Conservation (phyloP, 1,140 invertebrate species). For the Cotesia chilonis region DNA sequence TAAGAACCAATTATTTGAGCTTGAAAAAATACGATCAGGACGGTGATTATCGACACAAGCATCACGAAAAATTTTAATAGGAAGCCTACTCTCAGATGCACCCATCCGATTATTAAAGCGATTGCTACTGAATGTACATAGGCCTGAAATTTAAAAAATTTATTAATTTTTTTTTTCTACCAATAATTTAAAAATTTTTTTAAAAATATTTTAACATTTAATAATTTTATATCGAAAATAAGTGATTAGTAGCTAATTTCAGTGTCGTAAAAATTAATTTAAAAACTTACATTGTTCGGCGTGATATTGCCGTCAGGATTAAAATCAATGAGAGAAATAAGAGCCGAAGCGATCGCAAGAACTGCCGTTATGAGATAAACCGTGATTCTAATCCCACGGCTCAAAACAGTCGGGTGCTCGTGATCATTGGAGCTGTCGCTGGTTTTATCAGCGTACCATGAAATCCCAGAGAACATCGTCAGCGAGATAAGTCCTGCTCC, state of each 20-base stretch:
- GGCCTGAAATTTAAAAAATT: constrained; percentile 68
- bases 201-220: no score
- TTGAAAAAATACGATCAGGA: constrained; percentile 53
- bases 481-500: constrained; percentile 50
- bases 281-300: constrained; percentile 38
- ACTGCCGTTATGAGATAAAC: constrained; percentile 57
- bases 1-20: constrained; percentile 61
- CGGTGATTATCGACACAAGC: constrained; percentile 70
- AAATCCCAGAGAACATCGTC: constrained; percentile 51
- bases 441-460: constrained; percentile 51
- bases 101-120: constrained; percentile 79
- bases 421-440: constrained; percentile 5
- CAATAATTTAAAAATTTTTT: no score
- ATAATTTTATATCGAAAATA: no score
- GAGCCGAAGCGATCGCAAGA: constrained; percentile 51
- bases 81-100: constrained; percentile 85
- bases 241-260: no score
- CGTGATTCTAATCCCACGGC: constrained; percentile 50
- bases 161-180: no score
- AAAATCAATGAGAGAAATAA: constrained; percentile 53
- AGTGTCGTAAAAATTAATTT: no score
- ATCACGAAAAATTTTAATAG: constrained; percentile 83
- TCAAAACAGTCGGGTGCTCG: constrained; percentile 36
- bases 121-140: constrained; percentile 83
- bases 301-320: constrained; percentile 48